Percentiles rank a stretch among this genome's conserved stretches.
Conservation (phyloP, 2,797 vertebrate genomes). For the Micrastur ruficollis region DNA sequence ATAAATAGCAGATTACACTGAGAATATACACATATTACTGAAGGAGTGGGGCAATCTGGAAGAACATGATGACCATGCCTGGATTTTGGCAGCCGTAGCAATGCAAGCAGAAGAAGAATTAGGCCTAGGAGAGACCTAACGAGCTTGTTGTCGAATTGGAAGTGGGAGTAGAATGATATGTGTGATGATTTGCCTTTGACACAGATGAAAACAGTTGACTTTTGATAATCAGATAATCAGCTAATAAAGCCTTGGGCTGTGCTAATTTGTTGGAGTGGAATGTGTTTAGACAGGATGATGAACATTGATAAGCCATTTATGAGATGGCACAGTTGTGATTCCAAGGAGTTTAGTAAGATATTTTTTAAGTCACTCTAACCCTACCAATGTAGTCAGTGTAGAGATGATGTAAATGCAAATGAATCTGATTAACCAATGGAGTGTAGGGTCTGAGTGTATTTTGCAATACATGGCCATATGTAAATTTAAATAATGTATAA, state of each 20-base stretch:
- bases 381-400: not conserved
- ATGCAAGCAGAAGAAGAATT: not conserved
- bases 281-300: constrained; percentile 49
- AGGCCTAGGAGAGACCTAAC: not conserved
- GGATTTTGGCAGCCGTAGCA: not conserved
- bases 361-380: not conserved
- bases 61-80: not conserved
- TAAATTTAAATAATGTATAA: not conserved
- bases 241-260: constrained; percentile 48
- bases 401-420: constrained; percentile 3
- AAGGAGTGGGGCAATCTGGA: not conserved
- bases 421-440: not conserved
- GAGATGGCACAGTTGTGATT: constrained; percentile 33
- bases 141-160: constrained; percentile 22
- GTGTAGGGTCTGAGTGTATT: not conserved
- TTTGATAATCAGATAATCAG: constrained; percentile 48
- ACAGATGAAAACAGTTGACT: constrained; percentile 47
- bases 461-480: not conserved
- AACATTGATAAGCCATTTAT: constrained; percentile 40
- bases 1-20: not conserved
- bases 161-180: not conserved
- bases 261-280: constrained; percentile 51
- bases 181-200: constrained; percentile 47
- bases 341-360: constrained; percentile 30
- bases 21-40: not conserved